Conservation (phyloP, 2,888 invertebrate species). For the Dastarcus helophoroides region DNA sequence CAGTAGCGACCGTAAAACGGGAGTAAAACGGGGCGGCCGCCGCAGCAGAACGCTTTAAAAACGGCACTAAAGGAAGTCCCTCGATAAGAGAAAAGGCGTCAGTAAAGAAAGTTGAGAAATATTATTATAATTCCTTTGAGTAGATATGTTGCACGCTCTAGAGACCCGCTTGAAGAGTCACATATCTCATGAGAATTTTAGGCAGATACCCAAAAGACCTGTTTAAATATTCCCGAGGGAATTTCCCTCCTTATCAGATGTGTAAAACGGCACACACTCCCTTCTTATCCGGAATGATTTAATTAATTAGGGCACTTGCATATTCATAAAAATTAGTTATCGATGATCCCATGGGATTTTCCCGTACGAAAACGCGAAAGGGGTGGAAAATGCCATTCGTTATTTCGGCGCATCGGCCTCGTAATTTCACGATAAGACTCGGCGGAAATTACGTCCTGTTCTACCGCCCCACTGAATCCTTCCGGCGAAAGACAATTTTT, state of each 20-base stretch:
- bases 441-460: slow-evolving; percentile 17
- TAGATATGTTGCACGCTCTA: slow-evolving; percentile 22
- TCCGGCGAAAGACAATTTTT: no score
- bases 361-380: neutral
- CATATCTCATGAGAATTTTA: slow-evolving; percentile 28
- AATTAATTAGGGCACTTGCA: slow-evolving; percentile 31
- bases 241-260: slow-evolving; percentile 30
- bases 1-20: no score
- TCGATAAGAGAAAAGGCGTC: slow-evolving; percentile 1
- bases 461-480: slow-evolving; percentile 6
- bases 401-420: slow-evolving; percentile 5
- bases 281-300: slow-evolving; percentile 17
- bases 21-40: no score
- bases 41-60: slow-evolving; percentile 4
- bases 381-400: neutral
- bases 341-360: slow-evolving; percentile 19
- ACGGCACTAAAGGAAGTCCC: slow-evolving; percentile 2
- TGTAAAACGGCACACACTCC: neutral
- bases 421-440: slow-evolving; percentile 25
- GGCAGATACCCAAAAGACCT: slow-evolving; percentile 33
- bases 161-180: slow-evolving; percentile 26
- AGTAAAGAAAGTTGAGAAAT: slow-evolving; percentile 20
- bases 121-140: slow-evolving; percentile 31
- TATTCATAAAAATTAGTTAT: slow-evolving; percentile 30
- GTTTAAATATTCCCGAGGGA: slow-evolving; percentile 35